Evolutionary conservation across 1,140 invertebrate species (phyloP), one percentile per base, ranked within the genome.

Genomic region (Ostrea edulis): DNA sequence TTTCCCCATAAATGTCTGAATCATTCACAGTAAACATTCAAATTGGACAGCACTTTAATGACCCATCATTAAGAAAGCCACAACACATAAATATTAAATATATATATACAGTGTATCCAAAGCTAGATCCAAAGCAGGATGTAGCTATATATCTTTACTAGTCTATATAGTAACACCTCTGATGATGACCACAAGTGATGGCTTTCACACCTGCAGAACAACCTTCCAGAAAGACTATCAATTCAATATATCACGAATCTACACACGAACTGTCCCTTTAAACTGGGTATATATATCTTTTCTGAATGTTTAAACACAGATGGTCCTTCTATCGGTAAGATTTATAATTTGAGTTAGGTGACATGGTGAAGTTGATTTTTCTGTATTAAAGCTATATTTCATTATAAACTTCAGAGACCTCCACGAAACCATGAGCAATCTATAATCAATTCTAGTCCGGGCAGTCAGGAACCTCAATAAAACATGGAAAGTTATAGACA

Each of bases 221-320:
- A 29, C 68, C 8, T 58, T 14, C 5, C 22, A 25, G 22, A 8
- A 25, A n/a, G 12, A 25, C 9, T 35, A 58, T 71, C 29, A 11
- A 8, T 71, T 14, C 68, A 35, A 71, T 71, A 71, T 25, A 71
- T 71, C 68, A 71, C 29, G 12, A 14, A 4, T 29, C 29, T 35
- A 71, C 22, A 71, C 68, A 25, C 25, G 9, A 12, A 14, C 68
- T 29, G 68, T 71, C 68, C 29, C 68, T 71, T 71, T 71, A 71
- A 71, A 71, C 68, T 25, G 8, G 7, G 7, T 71, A 35, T 71
- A 71, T 71, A 71, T 71, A n/a, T 35, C 68, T 9, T 25, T 71
- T 11, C 68, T 71, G 68, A 71, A 8, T 71, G 68, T n/a, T 71
- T 71, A 71, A 71, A 71, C 22, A 22, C 29, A 25, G 68, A 71